Base-by-base conservation (phyloP, 2,113 vertebrate species). In the Stigmatopora argus region DNA sequence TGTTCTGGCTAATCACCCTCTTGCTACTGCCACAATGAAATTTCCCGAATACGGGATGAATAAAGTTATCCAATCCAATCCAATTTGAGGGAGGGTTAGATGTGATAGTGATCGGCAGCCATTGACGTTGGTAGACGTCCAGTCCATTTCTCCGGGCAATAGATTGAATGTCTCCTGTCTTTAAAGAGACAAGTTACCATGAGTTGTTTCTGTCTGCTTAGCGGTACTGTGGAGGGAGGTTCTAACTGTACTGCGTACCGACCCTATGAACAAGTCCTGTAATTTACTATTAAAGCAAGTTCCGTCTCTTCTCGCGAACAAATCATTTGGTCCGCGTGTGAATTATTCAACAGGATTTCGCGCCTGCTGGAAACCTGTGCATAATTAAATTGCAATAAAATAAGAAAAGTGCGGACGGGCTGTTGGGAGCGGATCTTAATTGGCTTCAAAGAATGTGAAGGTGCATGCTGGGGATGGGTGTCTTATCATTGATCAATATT, bases 351-450 rank as follows among this genome's bases (percentile, higher is more conserved):
- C 77, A 80, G 82, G 84, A 85, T 86, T 80, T 83, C 77, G 79
- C 82, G 21, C 83, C 66, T 58, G 52, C 71, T 85, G 88, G 90
- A 91, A 92, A 91, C 89, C 85, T 87, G 90, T 91, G 89, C 83
- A 89, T 91, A 91, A 92, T 91, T 90, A 91, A 91, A 92, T 89
- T 90, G 88, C 90, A 90, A 90, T 90, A 92, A 92, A 90, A 90
- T 89, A 91, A 92, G 86, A 90, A 88, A 89, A 90, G 88, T 84
- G 84, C 77, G 82, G 88, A 90, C 89, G 90, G 86, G 89, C 79
- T 85, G 87, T 90, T 89, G 83, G 83, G 65, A 86, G 79, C 76
- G 83, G 86, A 79, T 85, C 84, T 23, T 89, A 90, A 90, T 88
- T 86, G 87, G 86, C 87, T 83, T 75, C 80, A 88, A 71, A 70